Evolutionary conservation across 2,888 invertebrate species (phyloP).

Genomic region (Cyrtodaria siliqua): DNA sequence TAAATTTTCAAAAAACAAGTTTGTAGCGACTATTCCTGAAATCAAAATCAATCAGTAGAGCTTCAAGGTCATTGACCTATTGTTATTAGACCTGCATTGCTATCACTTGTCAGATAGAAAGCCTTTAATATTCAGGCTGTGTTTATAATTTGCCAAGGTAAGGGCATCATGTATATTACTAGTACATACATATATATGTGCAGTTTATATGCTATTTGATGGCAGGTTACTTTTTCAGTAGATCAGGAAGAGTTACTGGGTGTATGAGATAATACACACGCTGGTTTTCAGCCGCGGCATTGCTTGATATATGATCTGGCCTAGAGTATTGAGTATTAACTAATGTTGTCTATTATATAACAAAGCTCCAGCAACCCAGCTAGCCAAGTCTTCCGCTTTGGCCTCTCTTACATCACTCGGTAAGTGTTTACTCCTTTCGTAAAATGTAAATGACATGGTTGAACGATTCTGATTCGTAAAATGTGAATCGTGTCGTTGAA

Average conservation of each 20-base stretch:
- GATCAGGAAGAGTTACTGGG: neutral
- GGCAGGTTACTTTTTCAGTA: constrained; percentile 52
- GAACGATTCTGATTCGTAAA: no score
- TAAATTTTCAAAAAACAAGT: no score
- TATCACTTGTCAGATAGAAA: no score
- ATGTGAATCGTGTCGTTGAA: no score
- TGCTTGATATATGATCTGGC: constrained; percentile 8
- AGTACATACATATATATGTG: neutral
- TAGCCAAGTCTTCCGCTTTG: constrained; percentile 93
- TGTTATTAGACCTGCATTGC: no score
- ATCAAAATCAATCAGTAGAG: no score
- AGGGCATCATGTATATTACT: constrained; percentile 11
- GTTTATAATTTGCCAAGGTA: constrained; percentile 26
- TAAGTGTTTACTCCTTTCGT: constrained; percentile 89
- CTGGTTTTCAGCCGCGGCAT: constrained; percentile 2
- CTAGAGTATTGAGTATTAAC: constrained; percentile 61
- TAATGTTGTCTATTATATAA: constrained; percentile 75
- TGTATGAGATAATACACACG: neutral
- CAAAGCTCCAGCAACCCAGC: constrained; percentile 90
- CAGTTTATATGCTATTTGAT: constrained; percentile 11
- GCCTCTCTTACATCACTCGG: constrained; percentile 96
- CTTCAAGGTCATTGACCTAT: no score
- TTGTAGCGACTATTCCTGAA: no score
- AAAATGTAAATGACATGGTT: no score
- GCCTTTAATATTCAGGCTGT: no score